Conservation (phyloP, 2,113 vertebrate genomes). For the Ophiodon elongatus region DNA sequence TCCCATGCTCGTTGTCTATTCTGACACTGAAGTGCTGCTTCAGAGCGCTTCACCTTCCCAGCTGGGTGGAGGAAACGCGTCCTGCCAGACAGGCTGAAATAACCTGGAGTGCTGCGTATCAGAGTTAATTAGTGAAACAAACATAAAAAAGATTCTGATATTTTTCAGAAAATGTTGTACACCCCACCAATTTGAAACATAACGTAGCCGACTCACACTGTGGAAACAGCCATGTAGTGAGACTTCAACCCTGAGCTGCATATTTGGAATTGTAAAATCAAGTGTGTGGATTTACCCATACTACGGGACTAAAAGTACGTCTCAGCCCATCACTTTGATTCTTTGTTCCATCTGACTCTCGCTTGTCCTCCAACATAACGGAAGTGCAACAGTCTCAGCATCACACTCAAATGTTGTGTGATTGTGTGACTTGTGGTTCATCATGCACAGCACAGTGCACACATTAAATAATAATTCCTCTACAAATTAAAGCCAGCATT, state of each 20-base stretch:
- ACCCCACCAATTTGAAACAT: neutral
- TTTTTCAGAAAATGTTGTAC: too few species aligned
- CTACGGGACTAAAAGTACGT: neutral
- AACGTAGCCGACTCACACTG: fast-evolving
- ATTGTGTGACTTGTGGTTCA: neutral
- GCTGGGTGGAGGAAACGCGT: constrained; percentile 22
- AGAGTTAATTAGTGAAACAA: neutral
- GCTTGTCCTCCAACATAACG: neutral
- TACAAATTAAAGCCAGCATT: neutral
- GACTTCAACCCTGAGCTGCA: neutral
- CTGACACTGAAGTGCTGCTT: constrained; percentile 40
- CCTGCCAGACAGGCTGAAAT: constrained; percentile 25
- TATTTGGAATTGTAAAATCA: neutral
- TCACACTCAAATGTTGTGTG: neutral
- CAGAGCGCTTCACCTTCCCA: constrained; percentile 57
- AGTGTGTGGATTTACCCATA: neutral
- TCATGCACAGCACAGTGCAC: too few species aligned
- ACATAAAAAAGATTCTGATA: neutral
- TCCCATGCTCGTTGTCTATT: constrained; percentile 33
- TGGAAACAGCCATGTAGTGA: neutral
- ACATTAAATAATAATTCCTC: neutral
- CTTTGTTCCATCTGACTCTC: neutral
- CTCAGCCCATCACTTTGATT: neutral
- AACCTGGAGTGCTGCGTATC: neutral
- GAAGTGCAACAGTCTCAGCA: neutral